A percentile compares a stretch with the other conserved stretches of the same genome.
Conservation (phyloP, 2,888 invertebrate species). For the Dicycla oo region DNA sequence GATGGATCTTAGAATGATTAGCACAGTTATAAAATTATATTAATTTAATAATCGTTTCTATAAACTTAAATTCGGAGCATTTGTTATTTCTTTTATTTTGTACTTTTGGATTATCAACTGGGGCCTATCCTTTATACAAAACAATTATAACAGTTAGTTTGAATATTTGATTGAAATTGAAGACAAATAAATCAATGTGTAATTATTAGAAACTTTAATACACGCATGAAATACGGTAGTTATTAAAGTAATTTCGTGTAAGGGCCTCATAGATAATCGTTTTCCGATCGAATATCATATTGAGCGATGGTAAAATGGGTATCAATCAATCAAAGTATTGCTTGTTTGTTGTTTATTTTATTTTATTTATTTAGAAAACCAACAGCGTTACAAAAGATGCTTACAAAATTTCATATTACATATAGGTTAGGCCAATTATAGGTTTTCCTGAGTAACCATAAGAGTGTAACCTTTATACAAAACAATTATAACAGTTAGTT, state of each 20-base stretch:
- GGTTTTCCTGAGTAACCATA: too few species aligned
- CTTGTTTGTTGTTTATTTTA: too few species aligned
- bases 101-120: neutral
- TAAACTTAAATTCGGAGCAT: neutral
- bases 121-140: too few species aligned
- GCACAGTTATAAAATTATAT: neutral
- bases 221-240: neutral
- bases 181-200: neutral
- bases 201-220: neutral
- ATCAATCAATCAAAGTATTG: too few species aligned
- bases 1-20: neutral
- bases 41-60: neutral
- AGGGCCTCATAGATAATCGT: neutral
- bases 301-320: too few species aligned
- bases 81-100: neutral
- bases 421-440: too few species aligned
- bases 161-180: neutral
- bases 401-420: too few species aligned
- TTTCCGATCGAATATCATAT: constrained; percentile 5
- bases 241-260: neutral
- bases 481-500: neutral
- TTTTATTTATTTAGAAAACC: too few species aligned
- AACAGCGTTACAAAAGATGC: too few species aligned
- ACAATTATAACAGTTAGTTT: neutral
- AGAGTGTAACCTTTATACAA: too few species aligned